These are phyloP conservation scores for Psittacara wagleri DNA, from an alignment of 2,113 vertebrate species.

Conservation along the genomic window DNA sequence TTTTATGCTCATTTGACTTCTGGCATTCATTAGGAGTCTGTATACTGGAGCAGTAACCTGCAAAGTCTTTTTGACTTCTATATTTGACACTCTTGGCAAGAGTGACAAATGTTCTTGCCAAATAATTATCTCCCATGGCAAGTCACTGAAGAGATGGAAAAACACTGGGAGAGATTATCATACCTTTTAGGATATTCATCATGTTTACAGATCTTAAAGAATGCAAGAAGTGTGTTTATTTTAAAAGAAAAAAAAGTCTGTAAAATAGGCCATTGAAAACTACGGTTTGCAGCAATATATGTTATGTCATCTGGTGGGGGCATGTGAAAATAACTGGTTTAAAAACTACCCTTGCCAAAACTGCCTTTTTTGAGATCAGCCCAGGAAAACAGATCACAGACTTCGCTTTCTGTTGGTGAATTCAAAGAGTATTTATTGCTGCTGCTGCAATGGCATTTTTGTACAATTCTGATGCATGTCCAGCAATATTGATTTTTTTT, in stretches of 20 bases:
- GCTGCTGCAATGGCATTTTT: not conserved
- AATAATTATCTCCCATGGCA: conserved; percentile 51
- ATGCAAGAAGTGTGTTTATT: not conserved
- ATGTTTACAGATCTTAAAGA: not conserved
- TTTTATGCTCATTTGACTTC: conserved; percentile 61
- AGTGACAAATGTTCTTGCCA: conserved; percentile 50
- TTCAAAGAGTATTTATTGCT: not conserved
- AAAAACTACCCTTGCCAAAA: not conserved
- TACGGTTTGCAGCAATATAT: not conserved
- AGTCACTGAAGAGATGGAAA: conserved; percentile 57
- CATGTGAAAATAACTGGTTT: not conserved
- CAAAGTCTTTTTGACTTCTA: conserved; percentile 47
- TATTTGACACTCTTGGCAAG: conserved; percentile 57
- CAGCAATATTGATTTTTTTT: not conserved
- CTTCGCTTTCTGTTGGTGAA: not conserved
- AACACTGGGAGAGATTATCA: conserved; percentile 44
- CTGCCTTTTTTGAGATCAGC: not conserved
- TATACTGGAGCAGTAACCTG: conserved; percentile 2
- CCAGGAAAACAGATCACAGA: not conserved
- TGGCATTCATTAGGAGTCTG: conserved; percentile 14
- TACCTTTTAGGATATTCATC: conserved; percentile 25
- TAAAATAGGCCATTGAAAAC: not conserved
- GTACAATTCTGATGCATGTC: not conserved
- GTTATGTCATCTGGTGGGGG: not conserved
- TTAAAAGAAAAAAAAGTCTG: not conserved